Conservation (phyloP, 2,888 invertebrate species). For the Calliscelio sp. region DNA sequence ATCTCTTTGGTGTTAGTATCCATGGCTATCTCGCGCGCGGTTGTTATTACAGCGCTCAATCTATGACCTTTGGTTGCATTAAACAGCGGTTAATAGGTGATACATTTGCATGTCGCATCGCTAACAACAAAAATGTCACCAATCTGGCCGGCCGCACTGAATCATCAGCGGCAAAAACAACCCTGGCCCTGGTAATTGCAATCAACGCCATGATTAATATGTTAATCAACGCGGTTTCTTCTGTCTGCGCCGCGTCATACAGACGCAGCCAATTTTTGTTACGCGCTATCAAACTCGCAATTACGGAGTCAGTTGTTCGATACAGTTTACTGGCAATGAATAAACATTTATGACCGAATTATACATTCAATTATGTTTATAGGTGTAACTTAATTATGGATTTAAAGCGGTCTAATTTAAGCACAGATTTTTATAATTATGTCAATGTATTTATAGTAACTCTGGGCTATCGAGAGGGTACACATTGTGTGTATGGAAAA, state of each 20-base stretch:
- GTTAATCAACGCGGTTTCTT: conserved; percentile 57
- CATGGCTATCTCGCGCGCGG: conserved; percentile 16
- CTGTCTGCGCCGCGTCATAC: conserved; percentile 34
- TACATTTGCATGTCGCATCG: conserved; percentile 44
- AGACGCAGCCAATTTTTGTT: conserved; percentile 46
- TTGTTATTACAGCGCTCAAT: conserved; percentile 47
- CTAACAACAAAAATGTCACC: conserved; percentile 42
- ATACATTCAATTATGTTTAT: conserved; percentile 59
- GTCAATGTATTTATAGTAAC: not conserved
- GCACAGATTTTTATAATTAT: conserved; percentile 15
- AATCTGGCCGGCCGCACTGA: conserved; percentile 11
- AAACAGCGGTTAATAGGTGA: conserved; percentile 59
- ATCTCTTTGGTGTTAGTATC: not conserved
- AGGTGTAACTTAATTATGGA: conserved; percentile 56
- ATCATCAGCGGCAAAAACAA: conserved; percentile 32
- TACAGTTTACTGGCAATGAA: conserved; percentile 42
- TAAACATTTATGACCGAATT: conserved; percentile 62
- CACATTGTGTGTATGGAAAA: no score
- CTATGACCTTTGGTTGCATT: conserved; percentile 58
- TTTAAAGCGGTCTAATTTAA: conserved; percentile 13
- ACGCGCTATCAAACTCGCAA: conserved; percentile 43
- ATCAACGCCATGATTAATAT: conserved; percentile 55
- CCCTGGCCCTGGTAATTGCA: conserved; percentile 30
- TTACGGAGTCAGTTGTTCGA: conserved; percentile 33
- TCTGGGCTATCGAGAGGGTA: not conserved